phyloP scores from a whole-genome alignment of 2,888 invertebrate genomes.

The Oscheius onirici region DNA sequence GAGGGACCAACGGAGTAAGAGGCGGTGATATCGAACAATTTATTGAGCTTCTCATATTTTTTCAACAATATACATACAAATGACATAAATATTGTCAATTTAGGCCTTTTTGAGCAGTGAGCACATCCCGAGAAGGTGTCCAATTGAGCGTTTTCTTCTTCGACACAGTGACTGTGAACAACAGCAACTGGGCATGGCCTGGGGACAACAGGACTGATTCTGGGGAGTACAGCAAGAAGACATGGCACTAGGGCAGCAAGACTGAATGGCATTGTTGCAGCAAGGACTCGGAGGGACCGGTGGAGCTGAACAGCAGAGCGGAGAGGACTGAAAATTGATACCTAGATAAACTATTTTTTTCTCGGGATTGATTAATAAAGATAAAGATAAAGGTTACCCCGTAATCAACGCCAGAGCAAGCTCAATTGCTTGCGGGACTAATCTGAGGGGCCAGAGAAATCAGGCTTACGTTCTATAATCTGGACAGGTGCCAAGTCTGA shows the following conservation, averaged over 20 bases:
- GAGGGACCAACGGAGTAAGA: too few relatives aligned
- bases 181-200: constrained; percentile 18
- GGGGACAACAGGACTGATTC: constrained; percentile 29
- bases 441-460: too few relatives aligned
- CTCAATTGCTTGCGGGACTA: too few relatives aligned
- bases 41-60: too few relatives aligned
- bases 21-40: too few relatives aligned
- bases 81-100: neutral
- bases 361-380: too few relatives aligned
- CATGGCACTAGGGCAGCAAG: constrained; percentile 19
- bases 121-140: constrained; percentile 19
- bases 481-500: too few relatives aligned
- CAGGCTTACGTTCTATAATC: too few relatives aligned
- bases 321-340: constrained; percentile 16
- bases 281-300: constrained; percentile 19
- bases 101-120: neutral
- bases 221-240: constrained; percentile 13
- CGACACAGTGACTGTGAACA: constrained; percentile 27
- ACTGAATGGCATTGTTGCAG: constrained; percentile 22
- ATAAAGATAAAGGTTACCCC: too few relatives aligned
- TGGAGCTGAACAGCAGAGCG: constrained; percentile 21
- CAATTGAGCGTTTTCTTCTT: constrained; percentile 26
- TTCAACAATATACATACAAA: neutral
- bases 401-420: too few relatives aligned
- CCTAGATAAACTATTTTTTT: too few relatives aligned